These are phyloP conservation scores for Schizothorax lantsangensis DNA, from an alignment of 2,797 vertebrate species.

Conservation along the genomic window DNA sequence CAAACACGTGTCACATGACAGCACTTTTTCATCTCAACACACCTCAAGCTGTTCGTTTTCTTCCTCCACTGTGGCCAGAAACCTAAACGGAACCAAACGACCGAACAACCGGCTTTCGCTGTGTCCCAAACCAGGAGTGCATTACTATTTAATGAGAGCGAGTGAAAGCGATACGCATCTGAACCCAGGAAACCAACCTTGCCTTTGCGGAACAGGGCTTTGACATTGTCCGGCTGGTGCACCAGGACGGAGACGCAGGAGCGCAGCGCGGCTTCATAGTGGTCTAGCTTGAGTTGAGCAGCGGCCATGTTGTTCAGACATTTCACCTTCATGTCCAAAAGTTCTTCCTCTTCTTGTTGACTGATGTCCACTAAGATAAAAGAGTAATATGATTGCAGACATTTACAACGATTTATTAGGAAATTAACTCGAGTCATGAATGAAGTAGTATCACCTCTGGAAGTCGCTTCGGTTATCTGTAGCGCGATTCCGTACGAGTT, in stretches of 20 bases:
- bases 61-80: no score
- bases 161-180: conserved; percentile 12
- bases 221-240: conserved; percentile 93
- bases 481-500: conserved; percentile 93
- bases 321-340: conserved; percentile 92
- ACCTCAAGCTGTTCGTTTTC: neutral
- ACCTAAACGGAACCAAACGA: no score
- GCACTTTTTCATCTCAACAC: conserved; percentile 8
- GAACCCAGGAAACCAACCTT: conserved; percentile 81
- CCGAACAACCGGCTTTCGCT: neutral
- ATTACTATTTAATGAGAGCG: neutral
- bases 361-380: conserved; percentile 85
- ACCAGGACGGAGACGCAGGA: conserved; percentile 89
- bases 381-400: neutral
- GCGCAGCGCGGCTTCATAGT: conserved; percentile 89
- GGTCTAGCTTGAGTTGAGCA: conserved; percentile 93
- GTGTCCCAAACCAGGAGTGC: neutral
- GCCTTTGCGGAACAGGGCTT: conserved; percentile 95
- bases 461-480: conserved; percentile 87
- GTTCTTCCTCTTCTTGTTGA: conserved; percentile 84
- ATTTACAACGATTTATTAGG: neutral
- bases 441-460: conserved; percentile 83
- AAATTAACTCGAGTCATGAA: neutral
- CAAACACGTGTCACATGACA: conserved; percentile 14
- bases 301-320: conserved; percentile 98